Percentiles rank a stretch among this genome's conserved stretches.
Evolutionary conservation across 2,888 invertebrate species (phyloP).

Genomic region (Sphecodes monilicornis): DNA sequence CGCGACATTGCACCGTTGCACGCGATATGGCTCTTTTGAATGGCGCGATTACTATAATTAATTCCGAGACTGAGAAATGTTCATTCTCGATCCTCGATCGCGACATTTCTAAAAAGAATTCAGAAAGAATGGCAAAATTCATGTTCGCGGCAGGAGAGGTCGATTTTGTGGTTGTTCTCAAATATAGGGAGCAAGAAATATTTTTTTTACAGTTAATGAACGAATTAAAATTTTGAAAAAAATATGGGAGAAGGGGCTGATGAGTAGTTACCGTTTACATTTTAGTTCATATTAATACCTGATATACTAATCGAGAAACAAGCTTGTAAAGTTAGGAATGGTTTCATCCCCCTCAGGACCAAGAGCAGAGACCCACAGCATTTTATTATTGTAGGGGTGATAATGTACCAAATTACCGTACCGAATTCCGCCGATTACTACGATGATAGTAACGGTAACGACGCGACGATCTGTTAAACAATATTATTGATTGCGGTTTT

Average conservation of each 20-base stretch:
- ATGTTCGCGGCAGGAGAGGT: background rate
- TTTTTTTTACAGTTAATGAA: background rate
- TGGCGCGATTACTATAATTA: constrained; percentile 3
- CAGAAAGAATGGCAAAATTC: background rate
- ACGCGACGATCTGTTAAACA: no score
- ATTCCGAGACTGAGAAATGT: background rate
- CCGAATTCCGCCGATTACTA: no score
- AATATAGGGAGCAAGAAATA: background rate
- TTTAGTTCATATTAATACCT: background rate
- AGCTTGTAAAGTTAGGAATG: background rate
- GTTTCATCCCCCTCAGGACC: background rate
- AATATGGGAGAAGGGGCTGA: background rate
- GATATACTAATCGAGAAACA: background rate
- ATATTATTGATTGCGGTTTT: no score
- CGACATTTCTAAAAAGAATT: no score
- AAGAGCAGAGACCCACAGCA: background rate
- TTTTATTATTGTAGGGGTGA: no score
- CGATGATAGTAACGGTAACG: no score
- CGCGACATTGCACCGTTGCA: background rate
- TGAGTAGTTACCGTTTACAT: background rate
- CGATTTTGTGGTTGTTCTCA: background rate
- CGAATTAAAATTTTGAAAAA: background rate
- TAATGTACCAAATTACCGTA: no score
- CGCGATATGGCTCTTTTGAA: background rate
- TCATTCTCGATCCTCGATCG: no score